Conservation (phyloP, 2,113 vertebrate species). For the Ursus arctos region DNA sequence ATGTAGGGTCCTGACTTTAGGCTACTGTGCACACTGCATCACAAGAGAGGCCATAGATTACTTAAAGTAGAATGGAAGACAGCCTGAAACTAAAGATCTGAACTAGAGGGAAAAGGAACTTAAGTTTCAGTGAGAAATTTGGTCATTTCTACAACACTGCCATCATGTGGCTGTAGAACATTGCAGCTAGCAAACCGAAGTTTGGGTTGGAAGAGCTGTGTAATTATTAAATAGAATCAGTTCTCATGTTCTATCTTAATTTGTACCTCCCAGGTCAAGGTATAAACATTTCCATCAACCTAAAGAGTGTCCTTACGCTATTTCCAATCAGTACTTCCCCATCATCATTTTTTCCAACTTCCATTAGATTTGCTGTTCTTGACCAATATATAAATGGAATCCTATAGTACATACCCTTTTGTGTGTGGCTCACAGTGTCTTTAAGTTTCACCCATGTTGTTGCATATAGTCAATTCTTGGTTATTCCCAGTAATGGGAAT, state of each 20-base stretch:
- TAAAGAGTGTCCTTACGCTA: not conserved
- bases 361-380: not conserved
- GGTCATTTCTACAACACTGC: slow-evolving; percentile 55
- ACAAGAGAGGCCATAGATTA: not conserved
- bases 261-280: not conserved
- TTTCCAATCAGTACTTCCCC: not conserved
- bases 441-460: too few relatives aligned
- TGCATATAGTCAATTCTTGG: not conserved
- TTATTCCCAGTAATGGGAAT: not conserved
- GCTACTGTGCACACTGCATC: not conserved
- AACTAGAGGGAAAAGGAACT: not conserved
- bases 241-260: not conserved
- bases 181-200: not conserved
- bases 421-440: not conserved
- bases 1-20: not conserved
- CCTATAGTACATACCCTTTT: not conserved
- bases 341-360: not conserved
- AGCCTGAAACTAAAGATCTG: not conserved
- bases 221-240: not conserved
- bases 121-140: not conserved
- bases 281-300: not conserved
- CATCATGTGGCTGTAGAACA: slow-evolving; percentile 55
- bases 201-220: not conserved
- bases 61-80: not conserved
- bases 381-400: not conserved